Conservation (phyloP, 2,113 vertebrate species). For the Chascanopsetta lugubris region DNA sequence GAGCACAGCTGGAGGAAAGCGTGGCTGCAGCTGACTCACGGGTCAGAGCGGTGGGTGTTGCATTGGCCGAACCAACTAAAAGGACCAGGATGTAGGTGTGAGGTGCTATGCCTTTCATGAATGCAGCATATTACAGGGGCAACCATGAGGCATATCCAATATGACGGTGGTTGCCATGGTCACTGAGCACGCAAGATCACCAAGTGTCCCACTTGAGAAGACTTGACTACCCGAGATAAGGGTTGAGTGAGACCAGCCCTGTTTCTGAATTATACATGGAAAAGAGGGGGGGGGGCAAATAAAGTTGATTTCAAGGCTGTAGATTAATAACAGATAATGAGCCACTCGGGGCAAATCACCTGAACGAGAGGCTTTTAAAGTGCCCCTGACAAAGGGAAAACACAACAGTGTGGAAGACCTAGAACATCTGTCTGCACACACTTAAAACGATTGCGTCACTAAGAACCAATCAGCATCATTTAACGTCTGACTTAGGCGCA, state of each 20-base stretch:
- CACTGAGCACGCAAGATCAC: too few species aligned
- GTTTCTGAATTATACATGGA: neutral
- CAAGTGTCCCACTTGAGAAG: neutral
- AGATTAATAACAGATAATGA: conserved; percentile 34
- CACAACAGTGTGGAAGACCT: too few species aligned
- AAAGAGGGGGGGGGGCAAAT: neutral
- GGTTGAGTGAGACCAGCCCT: neutral
- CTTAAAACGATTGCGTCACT: neutral
- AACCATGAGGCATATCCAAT: too few species aligned
- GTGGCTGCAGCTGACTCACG: neutral
- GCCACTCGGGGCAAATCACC: conserved; percentile 25
- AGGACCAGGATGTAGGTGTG: neutral
- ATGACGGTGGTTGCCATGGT: too few species aligned
- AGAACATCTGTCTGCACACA: neutral
- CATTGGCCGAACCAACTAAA: neutral
- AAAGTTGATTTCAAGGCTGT: conserved; percentile 22
- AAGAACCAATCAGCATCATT: neutral
- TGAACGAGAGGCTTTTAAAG: conserved; percentile 37
- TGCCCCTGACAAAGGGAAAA: too few species aligned
- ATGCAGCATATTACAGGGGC: neutral
- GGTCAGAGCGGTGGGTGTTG: neutral
- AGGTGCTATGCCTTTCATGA: neutral
- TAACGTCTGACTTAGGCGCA: neutral
- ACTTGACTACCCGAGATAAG: neutral
- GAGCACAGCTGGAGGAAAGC: neutral